These are phyloP conservation scores for Semnornis frantzii DNA, from an alignment of 2,113 vertebrate species.

Conservation along the genomic window DNA sequence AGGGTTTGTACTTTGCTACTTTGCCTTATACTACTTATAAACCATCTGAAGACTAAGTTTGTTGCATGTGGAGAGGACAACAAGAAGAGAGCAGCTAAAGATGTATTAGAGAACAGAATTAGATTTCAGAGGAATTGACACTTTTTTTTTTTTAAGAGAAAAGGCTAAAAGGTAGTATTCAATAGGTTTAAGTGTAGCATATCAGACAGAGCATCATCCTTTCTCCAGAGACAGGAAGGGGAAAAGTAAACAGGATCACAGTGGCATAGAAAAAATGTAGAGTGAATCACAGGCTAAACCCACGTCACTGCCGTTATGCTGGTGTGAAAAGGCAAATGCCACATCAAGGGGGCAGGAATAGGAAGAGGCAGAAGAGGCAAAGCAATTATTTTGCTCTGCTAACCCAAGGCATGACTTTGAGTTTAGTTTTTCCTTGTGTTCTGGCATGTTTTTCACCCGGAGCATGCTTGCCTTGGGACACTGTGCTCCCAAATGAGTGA, in stretches of 20 bases:
- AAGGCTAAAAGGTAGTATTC: background rate
- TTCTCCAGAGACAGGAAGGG: slow-evolving; percentile 20
- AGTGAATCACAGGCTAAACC: slow-evolving; percentile 44
- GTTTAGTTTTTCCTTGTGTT: background rate
- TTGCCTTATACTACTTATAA: background rate
- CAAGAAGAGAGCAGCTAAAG: background rate
- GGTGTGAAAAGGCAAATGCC: background rate
- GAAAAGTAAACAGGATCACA: slow-evolving; percentile 52
- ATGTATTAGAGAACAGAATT: background rate
- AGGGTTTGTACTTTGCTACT: background rate
- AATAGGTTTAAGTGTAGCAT: background rate
- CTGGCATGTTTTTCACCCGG: background rate
- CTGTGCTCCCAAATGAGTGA: background rate
- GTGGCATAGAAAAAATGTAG: slow-evolving; percentile 6
- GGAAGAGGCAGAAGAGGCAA: background rate
- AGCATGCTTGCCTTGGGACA: background rate
- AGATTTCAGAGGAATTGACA: background rate
- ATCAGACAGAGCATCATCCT: background rate
- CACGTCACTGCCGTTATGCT: background rate
- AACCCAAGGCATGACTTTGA: background rate
- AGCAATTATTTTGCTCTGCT: background rate
- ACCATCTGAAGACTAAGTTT: background rate
- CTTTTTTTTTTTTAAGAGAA: background rate
- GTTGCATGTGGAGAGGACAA: background rate
- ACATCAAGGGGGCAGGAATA: background rate